Base-by-base conservation (phyloP, 2,888 invertebrate genomes). In the Agelastica alni region DNA sequence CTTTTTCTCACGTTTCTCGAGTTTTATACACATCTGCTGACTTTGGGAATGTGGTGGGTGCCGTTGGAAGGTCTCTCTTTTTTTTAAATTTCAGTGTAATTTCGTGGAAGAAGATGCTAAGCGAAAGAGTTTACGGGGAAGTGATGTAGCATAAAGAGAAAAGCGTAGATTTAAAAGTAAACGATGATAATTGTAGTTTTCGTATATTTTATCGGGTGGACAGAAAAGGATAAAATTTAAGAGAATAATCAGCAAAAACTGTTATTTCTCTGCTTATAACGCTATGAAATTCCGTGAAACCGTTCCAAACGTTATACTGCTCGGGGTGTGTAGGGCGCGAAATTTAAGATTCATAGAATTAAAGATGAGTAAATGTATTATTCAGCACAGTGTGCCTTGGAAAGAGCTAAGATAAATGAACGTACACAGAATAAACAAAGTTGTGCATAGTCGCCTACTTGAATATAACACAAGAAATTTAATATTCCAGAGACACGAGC, bases 301-400 rank as follows among this genome's bases (percentile, higher is more conserved):
- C 58, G 7, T 60, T 51, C 32, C n/a, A 32, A 48, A 51, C 48
- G 49, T 49, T 41, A 49, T 53, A 58, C 53, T 51, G 61, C 61
- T 56, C 53, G 45, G 56, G 58, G 56, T 59, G 54, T 57, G 34
- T 51, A 56, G 61, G 58, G 52, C 53, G 51, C 49, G 55, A 64
- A 67, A 76, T 75, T 75, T 75, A 74, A 73, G 73, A 75, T 76
- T 76, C 75, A 75, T 75, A 68, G 75, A 75, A 76, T 75, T 75
- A 75, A 76, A 76, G 75, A 76, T 75, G 75, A 75, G 73, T 65
- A 65, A 66, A 72, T 75, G 70, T 71, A 74, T 75, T 73, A 75
- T 75, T 74, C 74, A 75, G 65, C n/a, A 65, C 51, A 60, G 66
- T 68, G 70, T 68, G 70, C 70, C 70, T 72, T 70, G 71, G 73